Percentiles rank a stretch among this genome's conserved stretches.
Conservation (phyloP, 2,113 vertebrate species). For the Sterna hirundo region DNA sequence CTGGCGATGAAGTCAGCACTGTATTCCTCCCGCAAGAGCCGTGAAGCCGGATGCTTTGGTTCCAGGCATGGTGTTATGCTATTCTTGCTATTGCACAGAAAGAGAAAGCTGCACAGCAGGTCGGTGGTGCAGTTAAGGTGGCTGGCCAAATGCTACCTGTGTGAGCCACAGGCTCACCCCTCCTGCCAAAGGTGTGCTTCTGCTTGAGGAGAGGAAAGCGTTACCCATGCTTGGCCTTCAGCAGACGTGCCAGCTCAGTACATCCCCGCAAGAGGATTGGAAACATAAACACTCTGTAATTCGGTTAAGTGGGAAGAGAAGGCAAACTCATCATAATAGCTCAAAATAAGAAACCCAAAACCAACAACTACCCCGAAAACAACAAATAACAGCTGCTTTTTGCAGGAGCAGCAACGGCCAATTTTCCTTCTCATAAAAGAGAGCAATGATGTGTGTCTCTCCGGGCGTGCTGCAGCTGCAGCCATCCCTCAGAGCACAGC, state of each 20-base stretch:
- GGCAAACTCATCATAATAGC: conserved; percentile 60
- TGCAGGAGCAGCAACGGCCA: conserved; percentile 40
- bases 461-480: conserved; percentile 54
- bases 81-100: neutral
- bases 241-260: neutral
- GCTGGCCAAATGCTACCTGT: neutral
- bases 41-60: neutral
- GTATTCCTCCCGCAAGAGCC: neutral
- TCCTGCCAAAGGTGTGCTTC: neutral
- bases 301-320: conserved; percentile 55
- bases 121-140: neutral
- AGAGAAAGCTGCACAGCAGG: neutral
- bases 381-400: conserved; percentile 74
- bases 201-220: neutral
- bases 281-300: conserved; percentile 52
- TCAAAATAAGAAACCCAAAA: conserved; percentile 37
- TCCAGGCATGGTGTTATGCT: too few species aligned
- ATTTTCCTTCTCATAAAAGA: conserved; percentile 55
- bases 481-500: neutral
- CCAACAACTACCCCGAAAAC: neutral
- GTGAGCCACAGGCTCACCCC: neutral
- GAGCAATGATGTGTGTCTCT: conserved; percentile 18
- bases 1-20: neutral
- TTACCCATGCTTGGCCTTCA: neutral
- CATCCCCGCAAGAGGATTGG: neutral